Base-by-base conservation (phyloP, 2,113 vertebrate species). In the Phasianus colchicus region DNA sequence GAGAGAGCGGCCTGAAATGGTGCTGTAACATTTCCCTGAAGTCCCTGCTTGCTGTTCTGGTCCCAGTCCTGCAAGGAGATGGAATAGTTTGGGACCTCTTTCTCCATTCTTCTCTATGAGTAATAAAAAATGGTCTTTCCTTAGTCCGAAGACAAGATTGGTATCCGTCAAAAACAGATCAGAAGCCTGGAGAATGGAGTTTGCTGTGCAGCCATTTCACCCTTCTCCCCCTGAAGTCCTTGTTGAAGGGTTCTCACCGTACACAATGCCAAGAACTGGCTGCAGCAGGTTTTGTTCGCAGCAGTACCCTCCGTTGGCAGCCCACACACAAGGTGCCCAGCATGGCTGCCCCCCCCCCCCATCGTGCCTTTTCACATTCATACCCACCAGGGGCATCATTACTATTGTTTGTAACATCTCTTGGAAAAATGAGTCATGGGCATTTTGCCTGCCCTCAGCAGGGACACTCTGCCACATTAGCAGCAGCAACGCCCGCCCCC, bases 321-420 rank as follows among this genome's bases (percentile, higher is more conserved):
- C 94, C 92, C 84, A 90, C 83, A 82, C 92, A 86, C 75, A 88
- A 92, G 90, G 87, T 94, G 94, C 90, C 92, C 90, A 86, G 94
- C 90, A 54, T 85, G 90, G 80, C 45, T 47, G 21, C 69, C 72
- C 45, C 82, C 50, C n/a, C 45, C 50, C 52, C 89, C 73, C 55
- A 7, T 15, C 19, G 83, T 27, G 66, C 72, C 42, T 58, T 72
- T 85, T 78, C 83, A 18, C 86, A 90, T 88, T 82, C 92, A 88
- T 63, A 73, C 92, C 71, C 92, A 88, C 92, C 92, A 88, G 92
- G 92, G 84, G 87, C 90, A 90, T 83, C 92, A 0, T 76, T 86
- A 48, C 80, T 55, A 90, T 94, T 90, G 92, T 90, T 90, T 63
- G 63, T 50, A 52, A 79, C 90, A 86, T 72, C 63, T 75, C 92